Base-by-base conservation (phyloP, 2,888 invertebrate species). In the Zhuqinia jingwanae region DNA sequence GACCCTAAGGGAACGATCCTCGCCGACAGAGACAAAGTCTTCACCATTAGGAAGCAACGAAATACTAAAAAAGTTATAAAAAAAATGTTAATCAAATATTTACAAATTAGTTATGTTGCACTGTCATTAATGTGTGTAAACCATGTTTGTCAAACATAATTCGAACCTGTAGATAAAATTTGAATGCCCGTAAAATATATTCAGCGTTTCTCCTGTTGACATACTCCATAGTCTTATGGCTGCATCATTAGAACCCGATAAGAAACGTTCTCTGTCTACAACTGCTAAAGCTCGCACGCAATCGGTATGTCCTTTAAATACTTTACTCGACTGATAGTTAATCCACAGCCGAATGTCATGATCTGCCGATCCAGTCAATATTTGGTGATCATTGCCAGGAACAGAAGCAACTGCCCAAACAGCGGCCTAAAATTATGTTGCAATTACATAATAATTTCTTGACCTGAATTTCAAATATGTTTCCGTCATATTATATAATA, bases 211-310 rank as follows among this genome's bases (percentile, higher is more conserved):
- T 27, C 97, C 97, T 73, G 94, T 94, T 84, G 95, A 94, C 2
- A 95, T 94, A 79, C 93, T 93, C 99, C 99, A 99, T 78, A 95
- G 94, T 90, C 95, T 95, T 63, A 99, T 94, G 0, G 96, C 94
- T 0, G 97, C 96, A 93, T 99, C 99, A 93, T 99, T 99, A 30
- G 97, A 95, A 92, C 97, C 97, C 68, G 98, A 98, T 0, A 98
- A 93, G 92, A 99, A 96, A 60, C 95, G 94, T 53, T 95, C 94
- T n/a, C 94, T 92, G 79, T 94, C 95, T 10, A 97, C 93, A 0
- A 95, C 94, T 0, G 95, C 94, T 42, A 99, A 92, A 27, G 95
- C 96, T 92, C 99, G 94, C 0, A 99, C 97, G 93, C 98, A 98
- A 92, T 99, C 99, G 0, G 95, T 96, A 92, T 99, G 99, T 5